Evolutionary conservation across 1,140 invertebrate species (phyloP).

Genomic region (Drosophila pandora): DNA sequence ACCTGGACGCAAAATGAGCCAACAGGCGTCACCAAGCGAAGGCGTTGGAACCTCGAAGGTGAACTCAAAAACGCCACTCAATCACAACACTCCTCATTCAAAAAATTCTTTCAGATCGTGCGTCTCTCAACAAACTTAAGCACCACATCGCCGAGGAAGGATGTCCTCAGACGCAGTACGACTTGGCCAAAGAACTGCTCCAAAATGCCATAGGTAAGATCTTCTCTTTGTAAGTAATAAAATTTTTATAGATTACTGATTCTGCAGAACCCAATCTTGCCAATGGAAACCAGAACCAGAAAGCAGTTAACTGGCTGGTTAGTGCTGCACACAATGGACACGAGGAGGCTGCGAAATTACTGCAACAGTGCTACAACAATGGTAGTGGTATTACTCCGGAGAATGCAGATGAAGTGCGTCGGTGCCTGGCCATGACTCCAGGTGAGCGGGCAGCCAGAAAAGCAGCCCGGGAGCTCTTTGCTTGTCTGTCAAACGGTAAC

Average conservation of each 20-base stretch:
- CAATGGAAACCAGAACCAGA: slow-evolving; percentile 84
- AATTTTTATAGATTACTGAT: neutral
- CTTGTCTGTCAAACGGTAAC: slow-evolving; percentile 92
- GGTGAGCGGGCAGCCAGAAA: slow-evolving; percentile 93
- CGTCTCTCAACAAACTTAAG: slow-evolving; percentile 85
- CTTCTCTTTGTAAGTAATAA: neutral
- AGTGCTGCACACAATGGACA: slow-evolving; percentile 95
- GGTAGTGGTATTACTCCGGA: slow-evolving; percentile 92
- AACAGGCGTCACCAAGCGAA: slow-evolving; percentile 63
- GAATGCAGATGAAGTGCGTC: slow-evolving; percentile 92
- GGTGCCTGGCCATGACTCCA: slow-evolving; percentile 91
- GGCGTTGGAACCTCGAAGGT: slow-evolving; percentile 83
- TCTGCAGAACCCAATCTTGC: slow-evolving; percentile 73
- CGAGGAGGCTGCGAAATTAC: slow-evolving; percentile 91
- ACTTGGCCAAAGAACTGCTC: slow-evolving; percentile 87
- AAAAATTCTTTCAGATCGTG: slow-evolving; percentile 80
- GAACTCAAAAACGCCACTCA: neutral
- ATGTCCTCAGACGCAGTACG: slow-evolving; percentile 88
- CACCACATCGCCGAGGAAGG: slow-evolving; percentile 88
- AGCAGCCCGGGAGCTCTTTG: slow-evolving; percentile 93
- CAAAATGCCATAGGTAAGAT: slow-evolving; percentile 85
- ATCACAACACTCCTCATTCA: neutral
- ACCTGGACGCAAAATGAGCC: slow-evolving; percentile 78
- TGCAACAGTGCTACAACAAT: slow-evolving; percentile 90
- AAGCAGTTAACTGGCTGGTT: slow-evolving; percentile 94